Evolutionary conservation across 2,888 invertebrate genomes (phyloP), one percentile per base, ranked within the genome.

Genomic region (Trichopoda pennipes): DNA sequence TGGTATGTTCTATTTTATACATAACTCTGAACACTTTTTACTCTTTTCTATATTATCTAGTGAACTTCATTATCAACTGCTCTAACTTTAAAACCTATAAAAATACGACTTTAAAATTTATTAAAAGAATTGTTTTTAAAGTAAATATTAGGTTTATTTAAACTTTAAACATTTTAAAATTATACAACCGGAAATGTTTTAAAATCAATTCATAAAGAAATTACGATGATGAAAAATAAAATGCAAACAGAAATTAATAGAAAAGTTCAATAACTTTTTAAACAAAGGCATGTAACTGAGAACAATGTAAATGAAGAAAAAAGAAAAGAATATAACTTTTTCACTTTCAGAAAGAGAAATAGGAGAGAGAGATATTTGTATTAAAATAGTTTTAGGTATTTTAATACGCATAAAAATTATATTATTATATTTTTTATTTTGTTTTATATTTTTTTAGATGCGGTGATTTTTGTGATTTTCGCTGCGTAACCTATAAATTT

Each of bases 221-320:
- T n/a, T 51, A 32, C 3, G 23, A 44, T 14, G 42, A 38, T 47
- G 28, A 42, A 7, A 61, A 68, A 42, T 10, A 21, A 19, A 8
- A 12, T 6, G 21, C 6, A 19, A 28, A 14, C 47, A 47, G 10
- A 42, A 14, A 42, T 23, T 28, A 28, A 53, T 2, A 56, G 7
- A 28, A n/a, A 14, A 66, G 78, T 51, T 79, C 72, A 79, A 35
- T 66, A 60, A 55, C 78, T 51, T 66, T 17, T 49, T 49, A 4
- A 17, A 19, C 14, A 38, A 35, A n/a, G 42, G n/a, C 4, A 28
- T 28, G 28, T 28, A 28, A 28, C 8, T 1, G 28, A 44, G 42
- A 44, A 16, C 6, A 12, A 38, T 38, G 38, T 38, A 38, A 12
- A 38, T 3, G 2, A 38, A 38, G 38, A 56, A 42, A 63, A 19